Percentiles rank a stretch among this genome's conserved stretches.
Evolutionary conservation across 2,797 vertebrate genomes (phyloP).

Genomic region (Cyprinella venusta): DNA sequence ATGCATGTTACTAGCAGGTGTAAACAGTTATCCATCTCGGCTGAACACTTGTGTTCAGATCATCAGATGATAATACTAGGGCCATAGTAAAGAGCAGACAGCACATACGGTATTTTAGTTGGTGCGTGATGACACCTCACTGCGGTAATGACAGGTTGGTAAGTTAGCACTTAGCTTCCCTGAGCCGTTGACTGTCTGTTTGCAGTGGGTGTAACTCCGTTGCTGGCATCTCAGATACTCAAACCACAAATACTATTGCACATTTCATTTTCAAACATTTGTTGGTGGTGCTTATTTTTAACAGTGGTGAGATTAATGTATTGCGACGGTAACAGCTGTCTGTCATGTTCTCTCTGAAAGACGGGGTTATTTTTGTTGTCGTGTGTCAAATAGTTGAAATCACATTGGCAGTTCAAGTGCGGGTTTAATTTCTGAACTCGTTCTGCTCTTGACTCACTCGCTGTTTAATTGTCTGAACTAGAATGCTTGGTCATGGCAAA

Average conservation of each 20-base stretch:
- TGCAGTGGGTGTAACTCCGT: not conserved
- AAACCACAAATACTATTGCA: constrained; percentile 5
- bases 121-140: not conserved
- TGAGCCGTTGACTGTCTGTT: not conserved
- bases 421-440: not conserved
- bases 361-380: not conserved
- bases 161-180: not conserved
- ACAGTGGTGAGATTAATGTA: not conserved
- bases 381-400: not conserved
- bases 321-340: constrained; percentile 1
- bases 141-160: not conserved
- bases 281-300: constrained; percentile 5
- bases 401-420: not conserved
- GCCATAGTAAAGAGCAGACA: not conserved
- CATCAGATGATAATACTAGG: not conserved
- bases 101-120: not conserved
- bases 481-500: not conserved
- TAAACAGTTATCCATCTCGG: not conserved
- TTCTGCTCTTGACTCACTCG: not conserved
- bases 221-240: constrained; percentile 17
- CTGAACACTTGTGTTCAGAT: not conserved
- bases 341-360: not conserved
- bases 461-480: not conserved
- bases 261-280: constrained; percentile 18
- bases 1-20: not conserved